Evolutionary conservation across 2,797 vertebrate species (phyloP).

Genomic region (Pangasius larnaudii): DNA sequence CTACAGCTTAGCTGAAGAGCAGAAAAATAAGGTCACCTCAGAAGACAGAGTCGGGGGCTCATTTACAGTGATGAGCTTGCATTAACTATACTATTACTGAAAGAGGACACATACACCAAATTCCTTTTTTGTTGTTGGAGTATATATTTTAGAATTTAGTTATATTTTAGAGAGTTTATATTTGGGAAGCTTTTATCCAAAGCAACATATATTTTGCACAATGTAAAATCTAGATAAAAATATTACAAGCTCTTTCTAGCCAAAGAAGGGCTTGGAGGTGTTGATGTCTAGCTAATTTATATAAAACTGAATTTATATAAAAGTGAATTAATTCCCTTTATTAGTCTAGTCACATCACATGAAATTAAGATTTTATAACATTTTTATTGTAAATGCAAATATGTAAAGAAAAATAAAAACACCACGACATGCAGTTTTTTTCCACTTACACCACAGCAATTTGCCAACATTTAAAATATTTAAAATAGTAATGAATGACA

Average conservation of each 20-base stretch:
- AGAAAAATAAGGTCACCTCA: constrained; percentile 41
- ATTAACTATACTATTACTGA: neutral
- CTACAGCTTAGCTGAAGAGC: constrained; percentile 25
- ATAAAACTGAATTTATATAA: neutral
- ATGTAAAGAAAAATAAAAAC: neutral
- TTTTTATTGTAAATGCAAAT: neutral
- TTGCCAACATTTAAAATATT: neutral
- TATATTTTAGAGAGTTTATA: neutral
- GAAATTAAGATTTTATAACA: neutral
- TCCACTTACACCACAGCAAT: neutral
- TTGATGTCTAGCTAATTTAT: neutral
- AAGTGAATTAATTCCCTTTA: neutral
- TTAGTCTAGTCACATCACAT: neutral
- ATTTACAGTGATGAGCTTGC: constrained; percentile 15
- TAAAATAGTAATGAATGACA: neutral
- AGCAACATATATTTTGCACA: neutral
- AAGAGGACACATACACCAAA: neutral
- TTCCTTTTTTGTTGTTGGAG: neutral
- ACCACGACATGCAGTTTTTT: neutral
- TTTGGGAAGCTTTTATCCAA: neutral
- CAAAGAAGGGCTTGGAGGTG: neutral
- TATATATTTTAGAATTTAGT: neutral
- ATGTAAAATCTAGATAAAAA: neutral
- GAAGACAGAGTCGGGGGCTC: constrained; percentile 18
- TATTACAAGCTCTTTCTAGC: neutral